Evolutionary conservation across 2,113 vertebrate genomes (phyloP).

Genomic region (Dascyllus trimaculatus): DNA sequence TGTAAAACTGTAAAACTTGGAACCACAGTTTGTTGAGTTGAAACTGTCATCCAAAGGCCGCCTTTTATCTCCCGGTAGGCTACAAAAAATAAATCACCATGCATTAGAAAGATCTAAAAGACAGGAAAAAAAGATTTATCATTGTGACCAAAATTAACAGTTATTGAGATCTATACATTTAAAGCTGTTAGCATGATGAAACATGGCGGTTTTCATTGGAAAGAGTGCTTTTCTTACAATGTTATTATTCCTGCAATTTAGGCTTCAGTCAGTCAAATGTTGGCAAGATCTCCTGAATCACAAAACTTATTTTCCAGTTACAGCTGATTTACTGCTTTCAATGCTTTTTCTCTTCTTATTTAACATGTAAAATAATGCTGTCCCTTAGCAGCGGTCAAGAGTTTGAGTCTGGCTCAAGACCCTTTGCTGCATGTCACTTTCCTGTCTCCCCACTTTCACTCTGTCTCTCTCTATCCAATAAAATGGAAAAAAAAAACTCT

Average conservation of each 20-base stretch:
- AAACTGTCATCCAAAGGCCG: constrained; percentile 4
- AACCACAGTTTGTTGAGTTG: constrained; percentile 14
- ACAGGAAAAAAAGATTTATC: neutral
- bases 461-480: too few species aligned
- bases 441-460: too few species aligned
- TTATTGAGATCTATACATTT: neutral
- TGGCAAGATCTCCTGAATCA: neutral
- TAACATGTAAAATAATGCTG: constrained; percentile 3
- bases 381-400: too few species aligned
- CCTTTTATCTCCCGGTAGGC: constrained; percentile 6
- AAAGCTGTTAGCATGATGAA: neutral
- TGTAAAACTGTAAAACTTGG: neutral
- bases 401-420: too few species aligned
- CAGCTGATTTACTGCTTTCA: neutral
- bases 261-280: neutral
- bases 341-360: neutral
- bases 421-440: too few species aligned
- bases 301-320: neutral
- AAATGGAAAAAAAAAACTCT: too few species aligned
- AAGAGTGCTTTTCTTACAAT: constrained; percentile 3
- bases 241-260: neutral
- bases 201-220: neutral
- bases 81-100: neutral
- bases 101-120: constrained; percentile 1
- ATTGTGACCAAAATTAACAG: neutral